These are phyloP conservation scores for Saturnia japonica DNA, from an alignment of 2,888 invertebrate species.

Conservation along the genomic window DNA sequence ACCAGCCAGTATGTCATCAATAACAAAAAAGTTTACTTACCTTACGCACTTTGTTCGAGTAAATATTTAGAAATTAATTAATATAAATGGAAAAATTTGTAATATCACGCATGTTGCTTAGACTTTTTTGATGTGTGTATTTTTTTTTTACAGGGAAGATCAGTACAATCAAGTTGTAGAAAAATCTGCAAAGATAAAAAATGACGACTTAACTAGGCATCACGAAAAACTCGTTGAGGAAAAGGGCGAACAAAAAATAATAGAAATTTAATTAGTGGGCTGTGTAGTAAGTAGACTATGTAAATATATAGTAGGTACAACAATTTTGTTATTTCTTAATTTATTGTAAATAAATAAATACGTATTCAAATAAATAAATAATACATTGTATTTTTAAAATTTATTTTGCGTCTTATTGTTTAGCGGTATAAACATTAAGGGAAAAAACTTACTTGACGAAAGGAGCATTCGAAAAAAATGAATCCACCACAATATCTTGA, in stretches of 20 bases:
- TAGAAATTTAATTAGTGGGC: constrained; percentile 30
- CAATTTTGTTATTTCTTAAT: background rate
- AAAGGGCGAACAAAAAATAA: constrained; percentile 49
- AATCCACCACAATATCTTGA: no score
- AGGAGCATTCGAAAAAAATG: no score
- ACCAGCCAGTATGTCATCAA: no score
- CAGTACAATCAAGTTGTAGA: constrained; percentile 61
- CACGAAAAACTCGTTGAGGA: constrained; percentile 54
- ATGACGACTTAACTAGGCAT: constrained; percentile 57
- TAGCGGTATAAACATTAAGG: no score
- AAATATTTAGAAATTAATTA: no score
- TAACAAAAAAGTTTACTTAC: no score
- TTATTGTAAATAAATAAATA: constrained; percentile 7
- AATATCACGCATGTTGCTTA: no score
- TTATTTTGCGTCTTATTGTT: no score
- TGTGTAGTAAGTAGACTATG: background rate
- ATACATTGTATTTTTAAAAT: background rate
- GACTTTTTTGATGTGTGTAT: no score
- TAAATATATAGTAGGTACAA: background rate
- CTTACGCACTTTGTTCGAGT: no score
- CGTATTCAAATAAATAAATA: background rate
- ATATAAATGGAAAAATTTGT: no score
- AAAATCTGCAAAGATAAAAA: constrained; percentile 56
- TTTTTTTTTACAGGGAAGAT: constrained; percentile 50
- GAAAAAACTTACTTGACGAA: no score